Evolutionary conservation across 2,888 invertebrate genomes (phyloP).

Genomic region (Agrypnus murinus): DNA sequence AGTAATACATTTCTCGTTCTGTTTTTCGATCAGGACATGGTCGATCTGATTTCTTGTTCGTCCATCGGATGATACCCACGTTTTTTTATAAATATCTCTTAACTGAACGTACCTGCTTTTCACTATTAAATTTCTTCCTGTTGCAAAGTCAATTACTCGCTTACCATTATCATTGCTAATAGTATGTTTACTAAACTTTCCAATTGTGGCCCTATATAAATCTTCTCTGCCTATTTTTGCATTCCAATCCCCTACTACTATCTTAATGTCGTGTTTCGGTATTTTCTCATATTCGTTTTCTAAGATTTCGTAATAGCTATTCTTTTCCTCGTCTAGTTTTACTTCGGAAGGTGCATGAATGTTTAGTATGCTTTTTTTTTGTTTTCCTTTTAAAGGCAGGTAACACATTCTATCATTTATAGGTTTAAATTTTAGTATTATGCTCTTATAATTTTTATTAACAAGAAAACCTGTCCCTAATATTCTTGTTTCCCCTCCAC

Average conservation of each 20-base stretch:
- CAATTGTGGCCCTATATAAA: neutral
- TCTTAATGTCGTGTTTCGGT: neutral
- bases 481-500: too few species aligned
- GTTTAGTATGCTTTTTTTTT: conserved; percentile 6
- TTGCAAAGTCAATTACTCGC: neutral
- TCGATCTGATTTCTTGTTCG: conserved; percentile 12
- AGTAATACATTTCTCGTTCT: neutral
- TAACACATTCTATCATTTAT: neutral
- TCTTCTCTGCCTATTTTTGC: too few species aligned
- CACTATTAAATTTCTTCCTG: neutral
- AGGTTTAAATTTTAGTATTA: conserved; percentile 2
- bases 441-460: too few species aligned
- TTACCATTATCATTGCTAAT: neutral
- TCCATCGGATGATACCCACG: conserved; percentile 7
- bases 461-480: too few species aligned
- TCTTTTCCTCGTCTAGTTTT: neutral
- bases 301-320: too few species aligned
- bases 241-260: too few species aligned
- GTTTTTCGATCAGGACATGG: conserved; percentile 6
- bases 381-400: neutral
- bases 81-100: conserved; percentile 9
- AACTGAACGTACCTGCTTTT: neutral
- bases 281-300: too few species aligned
- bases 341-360: conserved; percentile 5
- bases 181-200: neutral